A percentile compares a stretch with the other conserved stretches of the same genome.
Evolutionary conservation across 2,797 vertebrate genomes (phyloP).

Genomic region (Apogon talboti): DNA sequence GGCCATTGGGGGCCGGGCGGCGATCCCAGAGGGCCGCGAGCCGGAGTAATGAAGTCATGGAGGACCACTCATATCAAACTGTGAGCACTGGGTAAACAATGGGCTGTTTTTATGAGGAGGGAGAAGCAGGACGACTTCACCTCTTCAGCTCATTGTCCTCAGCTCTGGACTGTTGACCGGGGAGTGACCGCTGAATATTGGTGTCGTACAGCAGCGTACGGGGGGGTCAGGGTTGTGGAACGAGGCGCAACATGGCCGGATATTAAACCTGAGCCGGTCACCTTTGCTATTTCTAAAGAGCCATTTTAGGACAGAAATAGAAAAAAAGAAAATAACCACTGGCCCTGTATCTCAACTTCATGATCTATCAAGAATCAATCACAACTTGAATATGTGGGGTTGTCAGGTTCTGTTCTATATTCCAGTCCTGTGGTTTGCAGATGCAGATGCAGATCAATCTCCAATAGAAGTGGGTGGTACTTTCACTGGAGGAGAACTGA

Average conservation of each 20-base stretch:
- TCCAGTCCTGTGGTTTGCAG: too few relatives aligned
- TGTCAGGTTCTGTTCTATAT: too few relatives aligned
- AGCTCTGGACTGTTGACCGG: background rate
- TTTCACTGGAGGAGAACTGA: too few relatives aligned
- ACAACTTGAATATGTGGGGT: too few relatives aligned
- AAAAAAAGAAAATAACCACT: too few relatives aligned
- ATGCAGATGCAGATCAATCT: too few relatives aligned
- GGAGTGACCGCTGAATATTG: background rate
- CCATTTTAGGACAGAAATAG: too few relatives aligned
- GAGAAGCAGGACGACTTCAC: background rate
- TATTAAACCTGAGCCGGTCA: too few relatives aligned
- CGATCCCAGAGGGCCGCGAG: background rate
- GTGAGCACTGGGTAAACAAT: constrained; percentile 38
- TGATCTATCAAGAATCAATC: too few relatives aligned
- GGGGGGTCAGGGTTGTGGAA: background rate
- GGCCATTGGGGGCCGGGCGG: constrained; percentile 13
- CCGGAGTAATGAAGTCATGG: constrained; percentile 66
- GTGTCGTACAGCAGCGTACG: background rate
- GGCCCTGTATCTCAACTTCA: too few relatives aligned
- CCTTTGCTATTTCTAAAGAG: too few relatives aligned
- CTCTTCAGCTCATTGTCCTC: background rate
- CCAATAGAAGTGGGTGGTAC: too few relatives aligned
- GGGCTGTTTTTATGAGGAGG: constrained; percentile 2
- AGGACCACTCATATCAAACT: constrained; percentile 37
- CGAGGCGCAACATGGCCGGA: background rate